Evolutionary conservation across 2,113 vertebrate species (phyloP).

Genomic region (Salminus brasiliensis): DNA sequence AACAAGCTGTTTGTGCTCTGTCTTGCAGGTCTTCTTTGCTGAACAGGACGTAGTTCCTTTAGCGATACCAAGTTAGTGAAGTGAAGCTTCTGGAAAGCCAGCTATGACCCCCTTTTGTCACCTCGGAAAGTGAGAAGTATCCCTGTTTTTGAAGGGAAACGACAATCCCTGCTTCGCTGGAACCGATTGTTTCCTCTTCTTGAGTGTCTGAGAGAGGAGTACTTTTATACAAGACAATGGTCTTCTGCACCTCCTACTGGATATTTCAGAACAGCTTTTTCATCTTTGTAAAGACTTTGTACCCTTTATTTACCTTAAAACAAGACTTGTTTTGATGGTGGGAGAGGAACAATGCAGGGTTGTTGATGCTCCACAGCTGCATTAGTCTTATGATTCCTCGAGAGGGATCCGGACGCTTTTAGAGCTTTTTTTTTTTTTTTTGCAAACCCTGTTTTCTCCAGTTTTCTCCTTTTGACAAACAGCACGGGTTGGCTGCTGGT

Average conservation of each 20-base stretch:
- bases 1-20: neutral
- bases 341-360: neutral
- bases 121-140: slow-evolving; percentile 60
- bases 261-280: slow-evolving; percentile 69
- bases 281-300: slow-evolving; percentile 70
- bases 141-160: slow-evolving; percentile 64
- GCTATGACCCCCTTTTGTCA: slow-evolving; percentile 8
- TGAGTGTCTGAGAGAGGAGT: slow-evolving; percentile 47
- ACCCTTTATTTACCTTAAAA: slow-evolving; percentile 59
- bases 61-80: slow-evolving; percentile 1
- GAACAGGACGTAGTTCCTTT: slow-evolving; percentile 79
- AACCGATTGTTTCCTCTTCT: slow-evolving; percentile 55
- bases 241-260: slow-evolving; percentile 59
- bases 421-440: no score
- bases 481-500: slow-evolving; percentile 86
- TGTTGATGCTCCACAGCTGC: neutral
- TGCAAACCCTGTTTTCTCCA: slow-evolving; percentile 51
- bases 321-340: slow-evolving; percentile 16
- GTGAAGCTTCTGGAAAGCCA: slow-evolving; percentile 23
- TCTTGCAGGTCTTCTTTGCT: slow-evolving; percentile 84
- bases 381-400: neutral
- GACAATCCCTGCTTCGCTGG: slow-evolving; percentile 66
- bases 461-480: slow-evolving; percentile 39
- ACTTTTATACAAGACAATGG: slow-evolving; percentile 34
- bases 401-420: slow-evolving; percentile 23